These are phyloP conservation scores for Deroptyus accipitrinus DNA, from an alignment of 2,113 vertebrate species.

Conservation along the genomic window DNA sequence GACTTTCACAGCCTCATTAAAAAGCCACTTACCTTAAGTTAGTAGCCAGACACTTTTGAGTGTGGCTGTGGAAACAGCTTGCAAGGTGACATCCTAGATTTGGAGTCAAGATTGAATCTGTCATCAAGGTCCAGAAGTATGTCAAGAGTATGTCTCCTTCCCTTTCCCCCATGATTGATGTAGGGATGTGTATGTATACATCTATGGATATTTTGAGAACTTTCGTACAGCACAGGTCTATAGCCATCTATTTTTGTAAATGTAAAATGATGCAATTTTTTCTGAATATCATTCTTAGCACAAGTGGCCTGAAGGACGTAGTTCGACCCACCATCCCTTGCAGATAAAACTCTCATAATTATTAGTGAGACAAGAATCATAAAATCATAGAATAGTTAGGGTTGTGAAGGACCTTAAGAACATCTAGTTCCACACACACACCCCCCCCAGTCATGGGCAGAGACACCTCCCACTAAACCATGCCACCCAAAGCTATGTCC, in stretches of 20 bases:
- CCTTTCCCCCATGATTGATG: neutral
- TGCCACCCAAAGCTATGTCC: too few species aligned
- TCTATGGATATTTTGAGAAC: neutral
- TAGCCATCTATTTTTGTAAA: neutral
- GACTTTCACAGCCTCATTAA: neutral
- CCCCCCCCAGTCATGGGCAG: too few species aligned
- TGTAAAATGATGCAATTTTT: neutral
- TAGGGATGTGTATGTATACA: neutral
- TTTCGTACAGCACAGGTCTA: too few species aligned
- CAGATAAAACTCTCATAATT: neutral
- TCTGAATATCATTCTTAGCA: neutral
- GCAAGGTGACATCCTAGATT: neutral
- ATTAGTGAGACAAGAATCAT: neutral
- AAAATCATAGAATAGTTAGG: too few species aligned
- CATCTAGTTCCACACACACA: too few species aligned
- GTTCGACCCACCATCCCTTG: neutral
- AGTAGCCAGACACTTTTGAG: neutral
- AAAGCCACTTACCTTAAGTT: neutral
- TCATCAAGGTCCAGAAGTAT: neutral
- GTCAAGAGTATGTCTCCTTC: neutral
- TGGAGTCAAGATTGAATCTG: neutral
- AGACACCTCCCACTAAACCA: too few species aligned
- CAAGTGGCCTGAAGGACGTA: neutral
- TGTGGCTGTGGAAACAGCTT: neutral
- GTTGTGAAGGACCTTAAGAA: too few species aligned